Conservation (phyloP, 2,797 vertebrate genomes). For the Poecilia picta region DNA sequence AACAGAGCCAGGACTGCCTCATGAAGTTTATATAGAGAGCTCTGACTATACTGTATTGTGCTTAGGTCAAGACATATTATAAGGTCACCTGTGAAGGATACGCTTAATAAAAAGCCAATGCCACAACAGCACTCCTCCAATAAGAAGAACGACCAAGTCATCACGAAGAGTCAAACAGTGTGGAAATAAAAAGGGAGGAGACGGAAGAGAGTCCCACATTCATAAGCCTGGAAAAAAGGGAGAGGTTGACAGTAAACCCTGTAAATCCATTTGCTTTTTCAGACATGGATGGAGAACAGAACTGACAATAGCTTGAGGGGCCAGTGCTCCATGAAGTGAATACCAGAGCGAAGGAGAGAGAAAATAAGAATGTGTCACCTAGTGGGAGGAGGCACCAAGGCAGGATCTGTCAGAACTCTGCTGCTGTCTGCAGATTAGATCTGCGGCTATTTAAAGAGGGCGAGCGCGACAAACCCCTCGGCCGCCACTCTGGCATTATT, state of each 20-base stretch:
- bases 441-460: conserved; percentile 81
- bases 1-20: neutral
- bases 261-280: conserved; percentile 82
- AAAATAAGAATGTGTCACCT: conserved; percentile 82
- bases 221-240: conserved; percentile 59
- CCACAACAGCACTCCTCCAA: conserved; percentile 25
- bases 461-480: conserved; percentile 50
- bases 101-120: conserved; percentile 29
- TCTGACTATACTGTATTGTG: conserved; percentile 17
- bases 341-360: conserved; percentile 74
- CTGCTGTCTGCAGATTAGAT: conserved; percentile 85
- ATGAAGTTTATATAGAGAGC: conserved; percentile 22
- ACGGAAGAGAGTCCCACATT: conserved; percentile 53
- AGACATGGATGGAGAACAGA: conserved; percentile 82
- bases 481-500: conserved; percentile 65
- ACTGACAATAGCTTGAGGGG: conserved; percentile 84
- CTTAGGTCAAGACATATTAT: conserved; percentile 18
- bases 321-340: conserved; percentile 78
- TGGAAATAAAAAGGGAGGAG: conserved; percentile 63
- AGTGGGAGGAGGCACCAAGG: conserved; percentile 78
- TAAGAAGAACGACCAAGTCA: conserved; percentile 68
- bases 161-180: conserved; percentile 55
- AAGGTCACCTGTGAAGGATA: conserved; percentile 34
- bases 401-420: conserved; percentile 82
- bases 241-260: conserved; percentile 77